A percentile compares a stretch with the other conserved stretches of the same genome.
Conservation (phyloP, 1,140 invertebrate genomes). For the Latrodectus geometricus region DNA sequence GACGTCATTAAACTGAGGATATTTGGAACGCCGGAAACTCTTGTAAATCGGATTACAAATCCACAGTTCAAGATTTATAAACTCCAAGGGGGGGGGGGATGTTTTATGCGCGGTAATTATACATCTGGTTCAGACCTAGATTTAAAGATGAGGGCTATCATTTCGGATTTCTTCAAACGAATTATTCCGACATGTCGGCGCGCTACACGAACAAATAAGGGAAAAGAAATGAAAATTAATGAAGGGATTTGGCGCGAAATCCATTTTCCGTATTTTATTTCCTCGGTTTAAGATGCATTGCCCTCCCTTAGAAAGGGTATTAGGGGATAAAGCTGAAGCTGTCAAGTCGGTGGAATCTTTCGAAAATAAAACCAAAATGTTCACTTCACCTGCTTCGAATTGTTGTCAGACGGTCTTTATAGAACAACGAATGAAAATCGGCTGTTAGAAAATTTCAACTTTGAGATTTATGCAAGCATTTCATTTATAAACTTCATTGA, state of each 20-base stretch:
- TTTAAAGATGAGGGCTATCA: not conserved
- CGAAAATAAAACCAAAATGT: not conserved
- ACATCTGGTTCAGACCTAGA: not conserved
- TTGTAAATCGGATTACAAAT: not conserved
- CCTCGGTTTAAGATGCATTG: not conserved
- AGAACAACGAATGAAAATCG: not conserved
- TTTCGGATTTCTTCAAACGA: not conserved
- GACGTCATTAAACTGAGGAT: not conserved
- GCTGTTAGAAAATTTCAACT: too few relatives aligned
- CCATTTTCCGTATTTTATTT: not conserved
- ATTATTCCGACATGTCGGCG: not conserved
- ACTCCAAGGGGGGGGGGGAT: not conserved
- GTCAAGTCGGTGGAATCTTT: not conserved
- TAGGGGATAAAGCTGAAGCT: not conserved
- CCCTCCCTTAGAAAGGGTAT: not conserved
- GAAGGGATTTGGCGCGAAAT: not conserved
- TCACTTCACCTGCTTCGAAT: not conserved
- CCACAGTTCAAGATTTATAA: not conserved
- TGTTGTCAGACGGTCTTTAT: not conserved
- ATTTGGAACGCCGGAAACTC: not conserved
- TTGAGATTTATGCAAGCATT: too few relatives aligned
- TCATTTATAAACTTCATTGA: too few relatives aligned
- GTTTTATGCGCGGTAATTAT: not conserved
- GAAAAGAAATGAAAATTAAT: not conserved
- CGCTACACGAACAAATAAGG: not conserved